Conservation (phyloP, 2,888 invertebrate species). For the Nomada fucata region DNA sequence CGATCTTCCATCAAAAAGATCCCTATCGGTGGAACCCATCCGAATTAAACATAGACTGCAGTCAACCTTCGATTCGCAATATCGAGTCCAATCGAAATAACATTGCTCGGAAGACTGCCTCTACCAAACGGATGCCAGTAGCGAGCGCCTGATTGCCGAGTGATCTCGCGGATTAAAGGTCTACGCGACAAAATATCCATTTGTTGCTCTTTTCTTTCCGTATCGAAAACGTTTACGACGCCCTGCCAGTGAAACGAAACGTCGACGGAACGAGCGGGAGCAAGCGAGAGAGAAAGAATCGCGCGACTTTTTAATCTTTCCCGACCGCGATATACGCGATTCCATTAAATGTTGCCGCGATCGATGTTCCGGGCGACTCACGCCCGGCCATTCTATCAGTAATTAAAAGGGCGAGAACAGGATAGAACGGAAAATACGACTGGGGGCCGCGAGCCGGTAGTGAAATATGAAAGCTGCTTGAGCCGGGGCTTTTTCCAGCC, state of each 20-base stretch:
- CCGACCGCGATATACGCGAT: constrained; percentile 18
- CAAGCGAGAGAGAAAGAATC: background rate
- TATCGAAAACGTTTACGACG: background rate
- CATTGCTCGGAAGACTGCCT: no score
- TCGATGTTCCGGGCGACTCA: constrained; percentile 6
- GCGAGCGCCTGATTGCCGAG: no score
- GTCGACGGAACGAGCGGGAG: background rate
- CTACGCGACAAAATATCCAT: no score
- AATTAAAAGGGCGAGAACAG: constrained; percentile 68
- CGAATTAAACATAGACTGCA: no score
- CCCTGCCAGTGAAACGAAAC: no score
- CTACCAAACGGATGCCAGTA: no score
- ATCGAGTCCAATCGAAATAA: no score
- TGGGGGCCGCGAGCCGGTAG: background rate
- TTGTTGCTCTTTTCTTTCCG: background rate
- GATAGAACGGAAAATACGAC: constrained; percentile 38
- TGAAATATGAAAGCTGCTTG: constrained; percentile 72
- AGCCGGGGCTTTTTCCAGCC: constrained; percentile 63
- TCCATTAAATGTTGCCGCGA: constrained; percentile 41
- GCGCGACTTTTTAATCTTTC: constrained; percentile 20
- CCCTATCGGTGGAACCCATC: no score
- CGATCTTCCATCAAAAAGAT: no score
- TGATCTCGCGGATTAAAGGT: no score
- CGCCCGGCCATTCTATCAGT: constrained; percentile 48
- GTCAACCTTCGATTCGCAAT: no score